Evolutionary conservation across 2,888 invertebrate species (phyloP), one percentile per base, ranked within the genome.

Genomic region (Drosophila ezoana): DNA sequence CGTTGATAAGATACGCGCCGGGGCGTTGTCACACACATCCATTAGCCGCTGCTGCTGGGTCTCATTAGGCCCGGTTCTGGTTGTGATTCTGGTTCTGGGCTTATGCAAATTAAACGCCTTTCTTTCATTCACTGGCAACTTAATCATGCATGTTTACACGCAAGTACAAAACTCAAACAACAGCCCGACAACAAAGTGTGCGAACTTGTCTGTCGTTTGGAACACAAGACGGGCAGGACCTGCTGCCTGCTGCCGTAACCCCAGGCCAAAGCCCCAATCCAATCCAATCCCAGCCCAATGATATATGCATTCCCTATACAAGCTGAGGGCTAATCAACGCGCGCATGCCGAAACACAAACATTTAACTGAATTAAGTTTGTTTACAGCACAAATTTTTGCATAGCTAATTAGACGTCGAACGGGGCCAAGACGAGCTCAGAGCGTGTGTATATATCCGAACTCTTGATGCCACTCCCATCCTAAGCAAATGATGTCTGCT

Each of bases 61-160:
- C 56, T 76, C 73, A 73, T 76, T 76, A 73, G 70, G 76, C 67
- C 41, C 33, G 33, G 37, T 28, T 40, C 37, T 14, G 48, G 61
- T 20, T 56, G 44, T 71, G 66, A 71, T 74, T 28, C 28, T 74
- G 66, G 66, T 54, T 51, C 45, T 63, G 49, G 73, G 48, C 54
- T 76, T 85, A 86, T 82, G 81, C 72, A 79, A 77, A 85, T 81
- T 58, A 58, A 48, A 49, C 37, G 53, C 38, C 66, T 61, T 67
- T 58, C 63, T 78, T 71, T 69, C 69, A 16, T 44, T 51, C 11
- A 47, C 63, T 72, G 70, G 59, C 79, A 85, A 79, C 80, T 85
- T 86, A 86, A 85, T 86, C 84, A 85, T 86, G 86, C 84, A 76
- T 86, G 86, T 86, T 85, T 85, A 86, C 84, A 85, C 81, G 85